Percentiles rank a stretch among this genome's conserved stretches.
phyloP scores from a whole-genome alignment of 2,888 invertebrate species.

The Dysmachus trigonus region DNA sequence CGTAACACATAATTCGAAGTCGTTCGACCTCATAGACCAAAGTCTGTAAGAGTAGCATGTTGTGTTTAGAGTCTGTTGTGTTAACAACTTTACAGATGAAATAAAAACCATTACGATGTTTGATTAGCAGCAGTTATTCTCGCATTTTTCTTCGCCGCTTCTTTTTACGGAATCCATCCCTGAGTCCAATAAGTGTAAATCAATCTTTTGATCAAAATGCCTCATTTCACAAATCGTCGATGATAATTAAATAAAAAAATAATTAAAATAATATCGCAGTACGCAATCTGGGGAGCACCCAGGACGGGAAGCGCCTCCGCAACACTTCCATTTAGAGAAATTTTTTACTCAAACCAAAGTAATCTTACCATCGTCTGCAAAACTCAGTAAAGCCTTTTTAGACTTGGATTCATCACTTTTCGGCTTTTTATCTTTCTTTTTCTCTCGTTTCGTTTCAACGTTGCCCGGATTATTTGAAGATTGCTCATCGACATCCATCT shows the following conservation, averaged over 20 bases:
- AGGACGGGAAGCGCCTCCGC: neutral
- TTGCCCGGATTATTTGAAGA: conserved; percentile 51
- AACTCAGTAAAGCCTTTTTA: conserved; percentile 76
- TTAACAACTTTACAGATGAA: neutral
- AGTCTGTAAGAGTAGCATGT: too few relatives aligned
- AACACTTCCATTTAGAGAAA: neutral
- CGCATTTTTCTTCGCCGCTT: neutral
- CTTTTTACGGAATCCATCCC: neutral
- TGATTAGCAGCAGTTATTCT: neutral
- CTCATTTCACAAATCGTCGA: neutral
- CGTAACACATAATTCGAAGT: too few relatives aligned
- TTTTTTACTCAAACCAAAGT: neutral
- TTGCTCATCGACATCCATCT: conserved; percentile 60
- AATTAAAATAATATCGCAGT: neutral
- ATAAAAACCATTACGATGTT: neutral
- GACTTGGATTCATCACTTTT: conserved; percentile 64
- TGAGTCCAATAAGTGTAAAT: neutral
- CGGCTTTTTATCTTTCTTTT: conserved; percentile 53
- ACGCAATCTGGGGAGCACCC: neutral
- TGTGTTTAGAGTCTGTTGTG: neutral
- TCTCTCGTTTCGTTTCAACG: conserved; percentile 50
- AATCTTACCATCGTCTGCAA: conserved; percentile 75
- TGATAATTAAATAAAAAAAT: neutral
- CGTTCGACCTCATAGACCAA: too few relatives aligned
- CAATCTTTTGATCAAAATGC: neutral